These are phyloP conservation scores for Actenoides hombroni DNA, from an alignment of 2,113 vertebrate genomes.

Conservation along the genomic window DNA sequence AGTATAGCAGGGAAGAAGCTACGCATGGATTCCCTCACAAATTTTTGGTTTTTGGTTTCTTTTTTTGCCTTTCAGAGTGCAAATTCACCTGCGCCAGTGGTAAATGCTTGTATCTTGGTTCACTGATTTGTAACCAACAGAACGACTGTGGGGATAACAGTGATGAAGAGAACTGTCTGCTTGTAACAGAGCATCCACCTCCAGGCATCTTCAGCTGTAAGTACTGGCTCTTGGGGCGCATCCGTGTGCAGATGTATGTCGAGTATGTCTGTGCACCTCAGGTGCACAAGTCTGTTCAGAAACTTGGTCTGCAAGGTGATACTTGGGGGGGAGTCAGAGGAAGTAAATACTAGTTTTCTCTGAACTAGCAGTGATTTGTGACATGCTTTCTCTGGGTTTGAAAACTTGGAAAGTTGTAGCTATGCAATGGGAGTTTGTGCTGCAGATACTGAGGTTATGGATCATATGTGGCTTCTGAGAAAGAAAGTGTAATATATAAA, in stretches of 20 bases:
- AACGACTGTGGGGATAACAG: constrained; percentile 98
- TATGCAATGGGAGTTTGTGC: not conserved
- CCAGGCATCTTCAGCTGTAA: constrained; percentile 94
- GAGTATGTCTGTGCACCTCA: not conserved
- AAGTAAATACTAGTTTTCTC: not conserved
- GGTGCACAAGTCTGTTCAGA: not conserved
- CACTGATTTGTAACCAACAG: constrained; percentile 95
- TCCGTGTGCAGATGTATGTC: not conserved
- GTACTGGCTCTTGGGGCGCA: constrained; percentile 57
- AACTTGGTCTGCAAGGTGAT: not conserved
- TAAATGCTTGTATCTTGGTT: constrained; percentile 93
- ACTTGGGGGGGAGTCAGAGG: not conserved
- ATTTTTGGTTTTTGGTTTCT: constrained; percentile 35
- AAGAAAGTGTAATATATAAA: not conserved
- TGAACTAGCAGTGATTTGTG: not conserved
- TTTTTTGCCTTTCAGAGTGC: constrained; percentile 85
- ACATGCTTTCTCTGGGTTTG: not conserved
- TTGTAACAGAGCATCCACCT: constrained; percentile 93
- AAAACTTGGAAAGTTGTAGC: not conserved
- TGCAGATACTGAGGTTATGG: not conserved
- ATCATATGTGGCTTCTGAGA: not conserved
- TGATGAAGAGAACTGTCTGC: constrained; percentile 94
- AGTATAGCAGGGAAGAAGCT: not conserved
- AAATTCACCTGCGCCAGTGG: constrained; percentile 97
- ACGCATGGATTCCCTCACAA: not conserved